Base-by-base conservation (phyloP, 2,113 vertebrate species). In the Marmota monax region DNA sequence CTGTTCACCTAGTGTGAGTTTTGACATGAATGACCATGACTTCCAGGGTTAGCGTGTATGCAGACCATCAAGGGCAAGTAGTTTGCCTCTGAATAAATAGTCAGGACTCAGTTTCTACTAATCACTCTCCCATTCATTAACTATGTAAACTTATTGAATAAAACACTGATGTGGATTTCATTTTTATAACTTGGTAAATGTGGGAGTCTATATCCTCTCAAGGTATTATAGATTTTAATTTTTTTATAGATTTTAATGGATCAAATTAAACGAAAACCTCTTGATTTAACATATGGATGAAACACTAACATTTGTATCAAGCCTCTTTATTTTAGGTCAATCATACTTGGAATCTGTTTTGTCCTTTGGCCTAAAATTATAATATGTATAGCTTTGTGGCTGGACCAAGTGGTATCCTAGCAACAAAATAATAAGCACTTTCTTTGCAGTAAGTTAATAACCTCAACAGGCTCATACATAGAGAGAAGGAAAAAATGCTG, bases 361-460 rank as follows among this genome's bases (percentile, higher is more conserved):
- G 4, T 86, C 45, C 51, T 97, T 84, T 37, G 53, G 6, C 37
- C 61, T 78, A 48, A 95, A 95, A 80, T 85, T 65, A 11, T 42
- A 84, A 67, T 77, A 73, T 29, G n/a, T 70, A n/a, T 34, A 84
- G 65, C 39, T 85, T n/a, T 56, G 88, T 53, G 25, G 23, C 58
- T 87, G 77, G 23, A 93, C 77, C 56, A 29, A 73, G 69, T 17
- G 48, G 89, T 97, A 93, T 95, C 95, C 72, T 90, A 96, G 89
- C 93, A 96, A 97, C 92, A 51, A 89, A 82, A 92, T 73, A 86
- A 78, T 65, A 80, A 97, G 74, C 51, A 48, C 39, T 84, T 90
- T 56, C 45, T 94, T 94, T 88, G 45, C 42, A 80, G 53, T 53
- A 82, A 96, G 74, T 42, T 83, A 91, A 93, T 79, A 89, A 32